Conservation (phyloP, 2,113 vertebrate species). For the Laticauda laticaudata region DNA sequence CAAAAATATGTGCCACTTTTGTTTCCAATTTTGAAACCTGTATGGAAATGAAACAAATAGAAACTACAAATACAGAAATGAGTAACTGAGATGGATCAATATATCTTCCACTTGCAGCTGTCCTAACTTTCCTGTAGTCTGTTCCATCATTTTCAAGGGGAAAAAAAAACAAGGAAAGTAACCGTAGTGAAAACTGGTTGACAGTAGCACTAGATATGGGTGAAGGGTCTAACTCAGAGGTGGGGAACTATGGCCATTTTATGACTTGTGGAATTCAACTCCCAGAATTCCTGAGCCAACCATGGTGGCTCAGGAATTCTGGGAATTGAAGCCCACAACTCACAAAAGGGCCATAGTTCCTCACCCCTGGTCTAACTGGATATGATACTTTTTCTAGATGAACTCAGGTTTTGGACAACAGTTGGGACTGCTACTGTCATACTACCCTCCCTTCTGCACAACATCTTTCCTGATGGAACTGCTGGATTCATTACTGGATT, state of each 20-base stretch:
- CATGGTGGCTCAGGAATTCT: neutral
- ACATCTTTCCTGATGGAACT: neutral
- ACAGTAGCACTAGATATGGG: neutral
- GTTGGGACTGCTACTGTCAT: neutral
- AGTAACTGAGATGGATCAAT: neutral
- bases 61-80: neutral
- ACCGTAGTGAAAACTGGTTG: neutral
- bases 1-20: neutral
- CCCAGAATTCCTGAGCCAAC: neutral
- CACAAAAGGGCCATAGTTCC: neutral
- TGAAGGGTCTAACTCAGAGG: neutral
- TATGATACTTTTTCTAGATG: neutral
- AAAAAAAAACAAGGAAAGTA: neutral
- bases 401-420: neutral
- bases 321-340: neutral
- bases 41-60: neutral
- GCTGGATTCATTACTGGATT: neutral
- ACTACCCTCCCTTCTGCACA: neutral
- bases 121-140: neutral
- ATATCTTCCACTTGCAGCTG: neutral
- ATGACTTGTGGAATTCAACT: neutral
- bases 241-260: neutral
- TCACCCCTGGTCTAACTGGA: neutral
- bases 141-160: neutral
- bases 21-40: neutral